These are phyloP conservation scores for Calameuta idolon DNA, from an alignment of 2,888 invertebrate genomes.

Conservation along the genomic window DNA sequence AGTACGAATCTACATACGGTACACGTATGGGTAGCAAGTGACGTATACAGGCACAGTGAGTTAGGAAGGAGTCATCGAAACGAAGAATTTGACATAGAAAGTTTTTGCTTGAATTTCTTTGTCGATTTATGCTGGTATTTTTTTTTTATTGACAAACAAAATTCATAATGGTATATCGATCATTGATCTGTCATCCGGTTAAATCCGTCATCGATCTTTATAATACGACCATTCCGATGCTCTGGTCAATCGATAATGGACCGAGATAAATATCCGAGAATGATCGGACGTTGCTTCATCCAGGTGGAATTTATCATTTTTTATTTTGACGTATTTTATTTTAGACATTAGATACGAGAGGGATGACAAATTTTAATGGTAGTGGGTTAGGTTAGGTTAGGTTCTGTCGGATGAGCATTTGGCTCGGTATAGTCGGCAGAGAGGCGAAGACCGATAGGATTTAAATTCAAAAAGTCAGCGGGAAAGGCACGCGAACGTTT, in stretches of 20 bases:
- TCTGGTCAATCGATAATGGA: background rate
- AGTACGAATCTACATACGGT: background rate
- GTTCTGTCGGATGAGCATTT: background rate
- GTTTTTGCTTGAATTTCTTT: background rate
- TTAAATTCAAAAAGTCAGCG: background rate
- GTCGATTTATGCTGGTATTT: background rate
- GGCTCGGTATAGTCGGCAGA: background rate
- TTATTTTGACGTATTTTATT: background rate
- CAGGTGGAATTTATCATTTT: background rate
- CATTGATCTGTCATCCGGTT: background rate
- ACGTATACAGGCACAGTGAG: background rate
- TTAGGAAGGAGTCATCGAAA: background rate
- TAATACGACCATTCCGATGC: background rate
- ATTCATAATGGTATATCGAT: background rate
- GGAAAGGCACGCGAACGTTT: too few relatives aligned
- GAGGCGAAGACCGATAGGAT: background rate
- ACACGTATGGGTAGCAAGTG: background rate
- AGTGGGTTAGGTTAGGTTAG: background rate
- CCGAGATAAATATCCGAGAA: background rate
- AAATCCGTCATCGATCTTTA: constrained; percentile 1
- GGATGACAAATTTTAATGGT: background rate
- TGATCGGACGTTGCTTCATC: background rate
- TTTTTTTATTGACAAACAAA: background rate
- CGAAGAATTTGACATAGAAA: background rate
- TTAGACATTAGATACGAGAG: background rate